These are phyloP conservation scores for Formicarius rufipectus DNA, from an alignment of 2,113 vertebrate species.

Conservation along the genomic window DNA sequence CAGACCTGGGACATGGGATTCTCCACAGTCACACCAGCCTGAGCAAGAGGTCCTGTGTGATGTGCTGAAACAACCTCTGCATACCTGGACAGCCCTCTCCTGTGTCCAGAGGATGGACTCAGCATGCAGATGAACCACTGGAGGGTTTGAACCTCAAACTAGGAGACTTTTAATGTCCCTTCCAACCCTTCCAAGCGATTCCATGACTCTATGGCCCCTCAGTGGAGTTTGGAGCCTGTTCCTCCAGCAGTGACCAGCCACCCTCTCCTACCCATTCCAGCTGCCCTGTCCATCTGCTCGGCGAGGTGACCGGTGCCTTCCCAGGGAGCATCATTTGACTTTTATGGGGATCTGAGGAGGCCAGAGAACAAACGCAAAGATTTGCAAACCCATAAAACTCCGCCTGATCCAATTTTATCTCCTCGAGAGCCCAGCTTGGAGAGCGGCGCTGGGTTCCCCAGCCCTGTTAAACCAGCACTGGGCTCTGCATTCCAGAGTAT, in stretches of 20 bases:
- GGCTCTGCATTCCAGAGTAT: conserved; percentile 69
- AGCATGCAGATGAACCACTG: accelerated
- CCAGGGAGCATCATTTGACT: not conserved
- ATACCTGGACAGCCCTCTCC: accelerated
- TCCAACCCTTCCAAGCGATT: not conserved
- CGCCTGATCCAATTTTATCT: not conserved
- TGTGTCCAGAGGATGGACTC: accelerated
- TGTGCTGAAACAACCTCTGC: not conserved
- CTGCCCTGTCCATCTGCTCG: not conserved
- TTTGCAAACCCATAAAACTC: not conserved
- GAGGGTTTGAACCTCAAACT: not conserved
- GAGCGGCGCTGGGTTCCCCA: not conserved
- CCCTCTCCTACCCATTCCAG: not conserved
- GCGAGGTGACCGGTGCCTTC: not conserved
- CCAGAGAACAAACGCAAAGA: not conserved
- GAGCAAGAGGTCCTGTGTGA: not conserved
- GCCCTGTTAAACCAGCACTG: conserved; percentile 31
- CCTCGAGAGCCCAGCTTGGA: not conserved
- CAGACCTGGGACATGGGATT: accelerated
- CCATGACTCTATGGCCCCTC: accelerated
- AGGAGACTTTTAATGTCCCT: not conserved
- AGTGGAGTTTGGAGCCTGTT: not conserved
- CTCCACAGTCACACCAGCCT: not conserved
- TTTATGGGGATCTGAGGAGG: not conserved
- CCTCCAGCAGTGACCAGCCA: accelerated